These are phyloP conservation scores for Melanerpes formicivorus DNA, from an alignment of 2,113 vertebrate genomes.

Conservation along the genomic window DNA sequence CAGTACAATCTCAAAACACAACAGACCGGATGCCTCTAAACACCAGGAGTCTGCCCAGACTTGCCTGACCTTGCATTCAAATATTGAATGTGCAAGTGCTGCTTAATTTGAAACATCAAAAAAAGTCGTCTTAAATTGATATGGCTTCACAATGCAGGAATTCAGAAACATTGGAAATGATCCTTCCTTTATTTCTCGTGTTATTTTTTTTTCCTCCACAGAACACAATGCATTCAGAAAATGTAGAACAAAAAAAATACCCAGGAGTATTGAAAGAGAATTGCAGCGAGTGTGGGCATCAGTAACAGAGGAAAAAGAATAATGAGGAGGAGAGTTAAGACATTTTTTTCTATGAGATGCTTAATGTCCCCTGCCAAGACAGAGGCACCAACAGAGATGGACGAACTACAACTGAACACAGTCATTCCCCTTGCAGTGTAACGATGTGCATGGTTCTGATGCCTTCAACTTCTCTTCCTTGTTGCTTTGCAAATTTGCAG, in stretches of 20 bases:
- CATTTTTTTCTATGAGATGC: not conserved
- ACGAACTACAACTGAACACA: not conserved
- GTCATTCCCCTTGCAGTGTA: accelerated
- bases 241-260: not conserved
- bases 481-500: not conserved
- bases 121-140: not conserved
- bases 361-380: not conserved
- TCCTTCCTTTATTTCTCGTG: no score
- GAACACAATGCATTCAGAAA: not conserved
- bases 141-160: not conserved
- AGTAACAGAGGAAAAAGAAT: not conserved
- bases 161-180: not conserved
- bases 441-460: not conserved
- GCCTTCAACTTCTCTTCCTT: not conserved
- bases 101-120: not conserved
- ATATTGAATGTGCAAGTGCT: not conserved
- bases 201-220: accelerated
- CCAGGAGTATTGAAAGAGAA: not conserved
- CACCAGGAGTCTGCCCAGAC: not conserved
- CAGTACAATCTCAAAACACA: not conserved
- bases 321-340: not conserved
- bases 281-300: not conserved
- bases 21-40: not conserved
- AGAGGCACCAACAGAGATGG: not conserved
- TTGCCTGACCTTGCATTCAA: not conserved